phyloP scores from a whole-genome alignment of 2,113 vertebrate species.

The Aplodontia rufa region DNA sequence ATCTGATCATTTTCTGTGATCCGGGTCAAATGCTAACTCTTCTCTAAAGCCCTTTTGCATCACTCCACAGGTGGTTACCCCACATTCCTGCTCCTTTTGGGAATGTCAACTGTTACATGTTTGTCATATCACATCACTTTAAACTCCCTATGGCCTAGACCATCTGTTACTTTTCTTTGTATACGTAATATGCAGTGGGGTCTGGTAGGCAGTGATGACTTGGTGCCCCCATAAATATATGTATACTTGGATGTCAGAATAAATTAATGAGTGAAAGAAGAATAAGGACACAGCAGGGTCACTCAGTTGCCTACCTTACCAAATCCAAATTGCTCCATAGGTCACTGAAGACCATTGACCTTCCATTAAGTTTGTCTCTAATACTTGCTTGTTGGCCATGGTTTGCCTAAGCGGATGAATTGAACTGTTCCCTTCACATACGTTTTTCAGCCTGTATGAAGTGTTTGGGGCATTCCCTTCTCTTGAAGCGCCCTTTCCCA shows the following conservation, averaged over 20 bases:
- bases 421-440: not conserved
- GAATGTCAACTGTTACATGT: not conserved
- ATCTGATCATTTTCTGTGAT: not conserved
- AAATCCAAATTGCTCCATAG: not conserved
- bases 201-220: not conserved
- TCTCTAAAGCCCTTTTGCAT: not conserved
- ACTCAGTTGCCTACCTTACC: not conserved
- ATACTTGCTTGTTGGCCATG: not conserved
- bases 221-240: not conserved
- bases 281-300: not conserved
- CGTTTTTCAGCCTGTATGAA: not conserved
- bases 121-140: not conserved
- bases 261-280: not conserved
- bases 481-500: not conserved
- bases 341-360: not conserved
- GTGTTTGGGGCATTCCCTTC: not conserved
- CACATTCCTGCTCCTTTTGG: not conserved
- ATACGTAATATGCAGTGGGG: fast-evolving
- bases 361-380: not conserved
- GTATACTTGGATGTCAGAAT: not conserved
- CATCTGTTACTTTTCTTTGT: not conserved
- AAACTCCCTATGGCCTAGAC: not conserved
- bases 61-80: not conserved
- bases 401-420: not conserved
- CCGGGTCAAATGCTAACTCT: not conserved